Evolutionary conservation across 2,113 vertebrate genomes (phyloP).

Genomic region (Suricata suricatta): DNA sequence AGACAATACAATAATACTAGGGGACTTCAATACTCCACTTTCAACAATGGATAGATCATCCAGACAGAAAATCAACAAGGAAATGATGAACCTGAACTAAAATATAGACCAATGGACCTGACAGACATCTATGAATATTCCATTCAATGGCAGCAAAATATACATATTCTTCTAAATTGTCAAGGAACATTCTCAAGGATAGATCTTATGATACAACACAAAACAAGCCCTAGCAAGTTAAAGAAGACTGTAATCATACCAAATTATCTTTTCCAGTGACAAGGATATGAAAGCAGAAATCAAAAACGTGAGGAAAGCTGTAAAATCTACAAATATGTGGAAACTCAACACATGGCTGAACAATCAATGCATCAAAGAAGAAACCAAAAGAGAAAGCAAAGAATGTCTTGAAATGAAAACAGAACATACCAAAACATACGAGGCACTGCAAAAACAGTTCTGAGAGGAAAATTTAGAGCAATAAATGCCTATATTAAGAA

Average conservation of each 20-base stretch:
- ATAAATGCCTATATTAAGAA: no score
- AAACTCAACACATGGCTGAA: no score
- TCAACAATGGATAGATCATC: neutral
- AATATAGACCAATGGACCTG: neutral
- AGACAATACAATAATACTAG: neutral
- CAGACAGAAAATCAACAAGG: neutral
- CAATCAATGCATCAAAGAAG: no score
- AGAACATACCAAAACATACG: neutral
- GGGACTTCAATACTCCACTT: neutral
- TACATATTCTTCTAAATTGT: no score
- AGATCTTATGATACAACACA: neutral
- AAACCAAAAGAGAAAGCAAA: no score
- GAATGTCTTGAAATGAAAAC: neutral
- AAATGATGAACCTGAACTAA: neutral
- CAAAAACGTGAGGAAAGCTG: neutral
- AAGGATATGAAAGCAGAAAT: neutral
- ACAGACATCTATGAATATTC: neutral
- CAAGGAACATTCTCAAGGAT: no score
- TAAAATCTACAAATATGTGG: neutral
- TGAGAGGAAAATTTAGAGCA: no score
- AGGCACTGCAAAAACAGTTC: neutral
- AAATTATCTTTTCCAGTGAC: neutral
- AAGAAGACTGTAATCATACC: neutral
- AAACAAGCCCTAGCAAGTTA: neutral
- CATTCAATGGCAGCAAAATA: neutral